A percentile compares a stretch with the other conserved stretches of the same genome.
Conservation (phyloP, 2,113 vertebrate species). For the Lophochroa leadbeateri region DNA sequence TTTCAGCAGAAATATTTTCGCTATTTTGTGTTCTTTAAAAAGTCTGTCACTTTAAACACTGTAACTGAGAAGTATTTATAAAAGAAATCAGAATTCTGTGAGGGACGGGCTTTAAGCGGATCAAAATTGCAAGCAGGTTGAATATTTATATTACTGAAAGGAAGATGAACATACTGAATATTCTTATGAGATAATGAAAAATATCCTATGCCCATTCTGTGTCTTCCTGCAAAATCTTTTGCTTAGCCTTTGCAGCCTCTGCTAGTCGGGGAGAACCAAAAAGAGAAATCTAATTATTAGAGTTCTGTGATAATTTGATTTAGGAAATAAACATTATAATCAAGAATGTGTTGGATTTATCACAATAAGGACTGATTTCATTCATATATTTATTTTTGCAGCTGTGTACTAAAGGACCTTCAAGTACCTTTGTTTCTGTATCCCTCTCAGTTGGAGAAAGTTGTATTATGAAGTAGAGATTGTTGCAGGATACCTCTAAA, state of each 20-base stretch:
- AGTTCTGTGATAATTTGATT: background rate
- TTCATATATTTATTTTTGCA: background rate
- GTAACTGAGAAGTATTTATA: background rate
- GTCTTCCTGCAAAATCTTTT: background rate
- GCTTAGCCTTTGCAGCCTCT: background rate
- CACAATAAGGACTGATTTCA: background rate
- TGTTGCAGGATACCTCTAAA: background rate
- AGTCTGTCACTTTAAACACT: background rate
- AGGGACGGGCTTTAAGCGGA: background rate
- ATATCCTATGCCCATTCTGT: background rate
- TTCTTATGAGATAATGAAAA: background rate
- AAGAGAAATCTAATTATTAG: background rate
- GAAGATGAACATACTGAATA: background rate
- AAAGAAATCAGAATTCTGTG: background rate
- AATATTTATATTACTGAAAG: background rate
- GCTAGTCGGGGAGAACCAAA: background rate
- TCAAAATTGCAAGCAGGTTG: background rate
- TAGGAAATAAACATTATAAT: background rate
- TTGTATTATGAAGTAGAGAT: background rate
- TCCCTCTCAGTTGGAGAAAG: background rate
- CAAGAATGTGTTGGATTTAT: background rate
- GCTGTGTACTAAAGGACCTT: background rate
- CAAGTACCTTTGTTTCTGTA: background rate
- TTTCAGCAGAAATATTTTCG: background rate
- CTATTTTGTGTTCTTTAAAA: background rate